Evolutionary conservation across 2,797 vertebrate species (phyloP), one percentile per base, ranked within the genome.

Genomic region (Sciurus carolinensis): DNA sequence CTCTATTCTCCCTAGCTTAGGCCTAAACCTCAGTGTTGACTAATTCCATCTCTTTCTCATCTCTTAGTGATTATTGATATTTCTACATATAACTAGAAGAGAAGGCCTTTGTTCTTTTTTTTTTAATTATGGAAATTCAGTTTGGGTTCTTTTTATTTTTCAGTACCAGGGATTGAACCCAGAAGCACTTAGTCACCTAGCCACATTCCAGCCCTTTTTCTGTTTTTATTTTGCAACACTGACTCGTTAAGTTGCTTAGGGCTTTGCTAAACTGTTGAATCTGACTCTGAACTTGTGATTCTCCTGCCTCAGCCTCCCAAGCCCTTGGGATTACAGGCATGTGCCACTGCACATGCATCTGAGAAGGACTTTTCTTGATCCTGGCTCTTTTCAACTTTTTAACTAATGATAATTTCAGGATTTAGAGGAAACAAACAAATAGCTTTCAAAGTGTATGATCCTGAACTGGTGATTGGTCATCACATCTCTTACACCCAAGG

Each of bases 391-490:
- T 85, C 59, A 90, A 52, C 22, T 67, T 91, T 33, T 86, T 95
- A 59, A 47, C 30, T 90, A 96, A 71, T 77, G 18, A 47, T 15
- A 66, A 84, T n/a, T 69, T 76, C 12, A 73, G 17, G 9, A 69
- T 87, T 93, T 86, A 93, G 17, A 97, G 80, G 42, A 87, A 95
- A 44, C 17, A 71, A 83, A 50, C 22, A 71, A 83, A 47, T 8
- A 24, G 1, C 36, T 91, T 91, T 76, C 26, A 47, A 69, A 94
- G 3, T 94, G 22, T 89, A 15, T 96, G 84, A 89, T 50, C 33
- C 42, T 47, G 47, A 88, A 67, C 20, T 87, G 9, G 4, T 77
- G 54, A 47, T 39, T 59, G 2, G 24, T 39, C 14, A 5, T 39
- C 14, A 5, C 22, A 15, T 69, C 42, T 87, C 91, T 66, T 88